These are phyloP conservation scores for Herminia tarsipennalis DNA, from an alignment of 2,888 invertebrate genomes.

Conservation along the genomic window DNA sequence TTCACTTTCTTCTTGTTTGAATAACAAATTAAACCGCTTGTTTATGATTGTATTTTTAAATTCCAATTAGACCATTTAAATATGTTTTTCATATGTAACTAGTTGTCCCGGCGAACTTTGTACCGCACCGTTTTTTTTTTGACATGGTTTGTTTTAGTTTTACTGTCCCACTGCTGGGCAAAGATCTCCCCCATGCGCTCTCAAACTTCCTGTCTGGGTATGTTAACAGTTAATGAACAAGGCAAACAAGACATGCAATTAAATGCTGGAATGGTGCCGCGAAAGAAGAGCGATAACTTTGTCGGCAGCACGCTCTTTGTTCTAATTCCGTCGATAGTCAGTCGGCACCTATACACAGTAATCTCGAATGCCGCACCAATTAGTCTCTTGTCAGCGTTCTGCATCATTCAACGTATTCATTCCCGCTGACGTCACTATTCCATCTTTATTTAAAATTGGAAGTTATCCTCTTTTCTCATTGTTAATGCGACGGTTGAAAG, in stretches of 20 bases:
- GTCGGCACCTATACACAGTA: conserved; percentile 44
- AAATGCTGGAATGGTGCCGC: not conserved
- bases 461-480: conserved; percentile 7
- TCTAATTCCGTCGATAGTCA: conserved; percentile 50
- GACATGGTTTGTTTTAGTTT: too few relatives aligned
- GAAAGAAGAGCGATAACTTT: conserved; percentile 28
- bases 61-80: too few relatives aligned
- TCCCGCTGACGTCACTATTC: conserved; percentile 27
- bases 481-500: conserved; percentile 9
- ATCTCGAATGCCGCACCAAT: conserved; percentile 56
- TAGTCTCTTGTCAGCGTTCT: conserved; percentile 54
- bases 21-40: conserved; percentile 36
- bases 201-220: too few relatives aligned
- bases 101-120: too few relatives aligned
- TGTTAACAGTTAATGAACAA: too few relatives aligned
- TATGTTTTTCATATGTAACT: too few relatives aligned
- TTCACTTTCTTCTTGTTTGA: conserved; percentile 48
- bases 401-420: conserved; percentile 40
- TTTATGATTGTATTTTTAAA: too few relatives aligned
- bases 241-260: not conserved
- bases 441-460: conserved; percentile 24
- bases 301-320: conserved; percentile 29
- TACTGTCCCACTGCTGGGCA: too few relatives aligned
- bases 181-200: too few relatives aligned
- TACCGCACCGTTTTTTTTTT: too few relatives aligned